phyloP scores from a whole-genome alignment of 2,797 vertebrate species.

The Acanthurus lineatus region DNA sequence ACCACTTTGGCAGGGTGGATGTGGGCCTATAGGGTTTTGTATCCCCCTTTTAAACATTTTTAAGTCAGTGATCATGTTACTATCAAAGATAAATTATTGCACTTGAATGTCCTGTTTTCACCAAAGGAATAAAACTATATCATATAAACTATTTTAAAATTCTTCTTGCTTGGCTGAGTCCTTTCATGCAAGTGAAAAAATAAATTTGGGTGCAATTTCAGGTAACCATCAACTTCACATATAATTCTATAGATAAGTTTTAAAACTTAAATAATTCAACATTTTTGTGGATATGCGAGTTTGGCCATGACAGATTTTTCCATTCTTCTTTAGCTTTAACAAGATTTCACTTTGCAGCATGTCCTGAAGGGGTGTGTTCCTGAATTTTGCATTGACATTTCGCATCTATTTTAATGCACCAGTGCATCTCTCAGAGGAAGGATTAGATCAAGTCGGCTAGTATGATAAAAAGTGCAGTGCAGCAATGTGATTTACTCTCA shows the following conservation, averaged over 20 bases:
- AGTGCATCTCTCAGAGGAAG: neutral
- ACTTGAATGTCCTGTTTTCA: neutral
- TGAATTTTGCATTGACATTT: neutral
- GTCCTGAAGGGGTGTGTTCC: neutral
- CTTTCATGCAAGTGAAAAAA: neutral
- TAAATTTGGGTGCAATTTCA: neutral
- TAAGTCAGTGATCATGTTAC: neutral
- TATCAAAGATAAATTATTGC: neutral
- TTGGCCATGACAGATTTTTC: neutral
- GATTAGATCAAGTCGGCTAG: slow-evolving; percentile 1
- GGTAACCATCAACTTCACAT: neutral
- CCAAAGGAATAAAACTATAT: neutral
- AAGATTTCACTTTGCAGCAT: neutral
- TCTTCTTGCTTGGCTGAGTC: neutral
- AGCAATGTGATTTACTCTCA: slow-evolving; percentile 7
- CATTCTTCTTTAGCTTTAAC: neutral
- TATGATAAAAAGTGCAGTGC: neutral
- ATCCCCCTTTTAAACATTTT: neutral
- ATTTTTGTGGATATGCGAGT: neutral
- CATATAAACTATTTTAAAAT: neutral
- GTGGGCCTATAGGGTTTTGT: neutral
- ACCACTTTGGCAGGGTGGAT: neutral
- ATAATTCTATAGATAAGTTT: neutral
- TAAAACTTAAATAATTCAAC: neutral
- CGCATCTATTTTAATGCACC: neutral